Base-by-base conservation (phyloP, 2,888 invertebrate genomes). In the Calliphora vomitoria region DNA sequence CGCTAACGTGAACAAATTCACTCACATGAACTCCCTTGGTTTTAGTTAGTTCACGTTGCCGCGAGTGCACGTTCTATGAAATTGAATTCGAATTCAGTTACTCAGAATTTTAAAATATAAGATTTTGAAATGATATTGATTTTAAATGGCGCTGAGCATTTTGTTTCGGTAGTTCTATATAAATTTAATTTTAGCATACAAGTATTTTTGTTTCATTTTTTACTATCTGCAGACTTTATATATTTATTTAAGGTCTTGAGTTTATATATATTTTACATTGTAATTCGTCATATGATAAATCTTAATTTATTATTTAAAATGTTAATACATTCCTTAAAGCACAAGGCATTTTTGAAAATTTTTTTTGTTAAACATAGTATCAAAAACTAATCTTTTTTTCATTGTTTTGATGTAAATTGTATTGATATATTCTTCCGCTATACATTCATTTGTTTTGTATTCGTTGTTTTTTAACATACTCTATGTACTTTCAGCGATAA, bases 391-490 rank as follows among this genome's bases (percentile, higher is more conserved):
- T 62, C 2, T 62, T 62, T 41, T 13, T 41, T 66, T 44, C 11
- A 20, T 11, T 13, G 10, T 20, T 66, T 62, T 38, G 8, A 25
- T 62, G 6, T 62, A 60, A 25, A 13, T 31, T 41, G n/a, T 8
- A 11, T 4, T 20, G 44, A 44, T 13, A 20, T 10, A 41, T 66
- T 41, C 41, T 66, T 20, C 41, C 41, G 66, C 20, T 41, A 64
- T 41, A 66, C 41, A 66, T 11, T 66, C 41, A 2, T 11, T 64
- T 38, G 4, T 41, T 10, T 41, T 66, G 11, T 60, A 44, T 41
- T 2, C 41, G 66, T 55, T 64, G 18, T 64, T 64, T 64, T 66
- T 44, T 66, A 66, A 38, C 18, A 55, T 55, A 20, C 20, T 20
- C 8, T 20, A 20, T 55, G 55, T 20, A 55, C 38, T 66, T 64